Evolutionary conservation across 1,140 invertebrate genomes (phyloP).

Genomic region (Camponotus vicinus): DNA sequence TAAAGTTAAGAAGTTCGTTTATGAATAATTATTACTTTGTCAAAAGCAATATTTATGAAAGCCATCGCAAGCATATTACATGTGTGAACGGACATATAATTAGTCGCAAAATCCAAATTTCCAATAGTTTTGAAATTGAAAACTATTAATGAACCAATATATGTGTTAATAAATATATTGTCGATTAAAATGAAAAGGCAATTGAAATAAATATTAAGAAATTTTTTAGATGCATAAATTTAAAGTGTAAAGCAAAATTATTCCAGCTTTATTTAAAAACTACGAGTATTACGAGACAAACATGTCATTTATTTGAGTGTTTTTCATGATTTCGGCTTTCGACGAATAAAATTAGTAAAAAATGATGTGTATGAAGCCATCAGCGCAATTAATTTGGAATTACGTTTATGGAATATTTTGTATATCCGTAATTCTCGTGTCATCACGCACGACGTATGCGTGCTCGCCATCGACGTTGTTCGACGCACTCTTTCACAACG

Average conservation of each 20-base stretch:
- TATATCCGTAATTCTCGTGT: conserved; percentile 20
- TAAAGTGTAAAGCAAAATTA: neutral
- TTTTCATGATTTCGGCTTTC: neutral
- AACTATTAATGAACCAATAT: conserved; percentile 20
- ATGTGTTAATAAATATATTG: no score
- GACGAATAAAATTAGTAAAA: conserved; percentile 18
- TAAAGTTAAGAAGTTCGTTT: neutral
- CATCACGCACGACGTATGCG: neutral
- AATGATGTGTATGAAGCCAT: conserved; percentile 6
- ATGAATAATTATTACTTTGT: conserved; percentile 1
- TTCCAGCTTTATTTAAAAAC: conserved; percentile 5
- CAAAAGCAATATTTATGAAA: neutral
- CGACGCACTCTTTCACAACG: conserved; percentile 16
- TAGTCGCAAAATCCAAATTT: neutral
- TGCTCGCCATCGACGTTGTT: neutral
- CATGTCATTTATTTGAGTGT: neutral
- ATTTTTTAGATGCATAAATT: neutral
- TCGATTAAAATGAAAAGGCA: no score
- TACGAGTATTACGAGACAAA: neutral
- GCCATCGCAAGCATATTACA: neutral
- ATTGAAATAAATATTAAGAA: neutral
- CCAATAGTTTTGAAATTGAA: conserved; percentile 5
- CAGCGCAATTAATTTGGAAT: conserved; percentile 56
- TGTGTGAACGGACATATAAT: neutral
- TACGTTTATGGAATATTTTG: conserved; percentile 45